Percentiles rank a stretch among this genome's conserved stretches.
Evolutionary conservation across 92 coral and sea anemone genomes (phyloP).

Genomic region (Epizoanthus rinbou): DNA sequence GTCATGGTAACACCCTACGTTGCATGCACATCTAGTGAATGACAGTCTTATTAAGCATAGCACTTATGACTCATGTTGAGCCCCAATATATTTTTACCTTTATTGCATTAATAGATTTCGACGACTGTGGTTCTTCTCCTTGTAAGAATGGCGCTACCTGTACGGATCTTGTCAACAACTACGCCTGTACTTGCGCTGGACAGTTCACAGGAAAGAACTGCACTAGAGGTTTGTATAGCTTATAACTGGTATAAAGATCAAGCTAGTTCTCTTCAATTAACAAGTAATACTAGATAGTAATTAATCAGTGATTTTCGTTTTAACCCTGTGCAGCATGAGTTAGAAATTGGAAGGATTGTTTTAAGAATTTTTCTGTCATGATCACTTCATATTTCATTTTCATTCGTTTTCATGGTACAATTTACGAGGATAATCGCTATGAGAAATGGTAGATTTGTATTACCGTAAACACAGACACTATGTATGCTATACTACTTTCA

Average conservation of each 20-base stretch:
- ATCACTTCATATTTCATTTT: no score
- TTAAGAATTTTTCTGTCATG: no score
- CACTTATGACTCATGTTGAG: neutral
- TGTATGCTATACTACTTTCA: neutral
- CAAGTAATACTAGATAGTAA: no score
- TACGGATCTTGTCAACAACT: conserved; percentile 58
- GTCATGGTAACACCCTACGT: no score
- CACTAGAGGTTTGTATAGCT: conserved; percentile 46
- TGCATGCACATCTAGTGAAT: no score
- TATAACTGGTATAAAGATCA: neutral
- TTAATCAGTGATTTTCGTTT: no score
- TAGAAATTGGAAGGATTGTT: no score
- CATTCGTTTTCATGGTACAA: no score
- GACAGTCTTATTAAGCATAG: neutral
- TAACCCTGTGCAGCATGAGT: no score
- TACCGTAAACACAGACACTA: neutral
- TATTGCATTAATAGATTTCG: conserved; percentile 38
- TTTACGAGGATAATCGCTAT: no score
- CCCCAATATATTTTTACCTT: neutral
- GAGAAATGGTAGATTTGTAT: no score
- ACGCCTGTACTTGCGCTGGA: conserved; percentile 57
- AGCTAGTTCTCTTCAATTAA: neutral
- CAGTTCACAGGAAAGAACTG: conserved; percentile 65
- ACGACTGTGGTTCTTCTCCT: conserved; percentile 56
- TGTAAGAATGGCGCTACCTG: conserved; percentile 70